Conservation (phyloP, 1,140 invertebrate species). For the Planococcus citri region DNA sequence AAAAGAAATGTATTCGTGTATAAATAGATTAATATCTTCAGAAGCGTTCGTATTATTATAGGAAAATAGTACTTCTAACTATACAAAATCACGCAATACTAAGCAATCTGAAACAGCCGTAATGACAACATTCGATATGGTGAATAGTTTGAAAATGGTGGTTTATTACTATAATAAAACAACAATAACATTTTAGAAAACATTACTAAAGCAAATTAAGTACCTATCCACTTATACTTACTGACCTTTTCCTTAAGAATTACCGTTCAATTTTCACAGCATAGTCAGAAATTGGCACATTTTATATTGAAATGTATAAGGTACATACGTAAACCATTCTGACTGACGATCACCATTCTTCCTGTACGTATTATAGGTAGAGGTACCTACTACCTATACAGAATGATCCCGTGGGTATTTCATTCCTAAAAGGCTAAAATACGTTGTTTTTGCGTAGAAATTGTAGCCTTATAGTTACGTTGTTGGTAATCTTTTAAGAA, state of each 20-base stretch:
- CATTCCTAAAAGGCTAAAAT: too few species aligned
- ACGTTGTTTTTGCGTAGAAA: too few species aligned
- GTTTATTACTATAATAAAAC: constrained; percentile 8
- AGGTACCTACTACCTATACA: too few species aligned
- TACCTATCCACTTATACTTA: background rate
- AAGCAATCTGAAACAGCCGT: background rate
- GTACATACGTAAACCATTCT: too few species aligned
- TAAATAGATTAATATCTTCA: background rate
- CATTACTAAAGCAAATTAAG: constrained; percentile 1
- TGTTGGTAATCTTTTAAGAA: too few species aligned
- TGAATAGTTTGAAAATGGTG: background rate
- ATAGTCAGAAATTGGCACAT: background rate
- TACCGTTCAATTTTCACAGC: background rate
- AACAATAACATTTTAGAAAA: constrained; percentile 1
- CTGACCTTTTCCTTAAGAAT: background rate
- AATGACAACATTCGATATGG: constrained; percentile 6
- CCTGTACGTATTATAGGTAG: too few species aligned
- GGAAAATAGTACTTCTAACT: background rate
- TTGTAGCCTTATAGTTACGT: too few species aligned
- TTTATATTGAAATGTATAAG: background rate
- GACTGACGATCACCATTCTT: too few species aligned
- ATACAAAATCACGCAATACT: background rate
- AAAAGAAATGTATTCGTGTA: constrained; percentile 4
- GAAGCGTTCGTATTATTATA: background rate
- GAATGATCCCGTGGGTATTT: too few species aligned